phyloP scores from a whole-genome alignment of 2,888 invertebrate species.

The Petrophora chlorosata region DNA sequence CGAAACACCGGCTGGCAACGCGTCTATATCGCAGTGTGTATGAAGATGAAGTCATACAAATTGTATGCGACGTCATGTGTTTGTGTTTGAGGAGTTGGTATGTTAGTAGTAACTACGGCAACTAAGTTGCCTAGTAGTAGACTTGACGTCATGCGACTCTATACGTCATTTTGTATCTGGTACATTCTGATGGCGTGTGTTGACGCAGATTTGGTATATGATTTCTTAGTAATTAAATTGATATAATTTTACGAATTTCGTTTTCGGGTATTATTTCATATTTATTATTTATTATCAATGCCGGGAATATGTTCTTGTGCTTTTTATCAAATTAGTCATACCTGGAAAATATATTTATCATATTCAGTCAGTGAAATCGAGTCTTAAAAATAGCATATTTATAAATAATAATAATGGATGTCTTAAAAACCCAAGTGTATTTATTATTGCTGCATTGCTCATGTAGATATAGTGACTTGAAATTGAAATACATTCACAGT shows the following conservation, averaged over 20 bases:
- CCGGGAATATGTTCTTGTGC: too few species aligned
- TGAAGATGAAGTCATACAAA: neutral
- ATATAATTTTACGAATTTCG: too few species aligned
- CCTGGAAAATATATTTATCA: too few species aligned
- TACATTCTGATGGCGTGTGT: neutral
- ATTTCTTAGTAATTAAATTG: too few species aligned
- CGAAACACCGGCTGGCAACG: neutral
- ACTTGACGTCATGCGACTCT: neutral
- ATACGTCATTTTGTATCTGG: neutral
- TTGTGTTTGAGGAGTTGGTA: neutral
- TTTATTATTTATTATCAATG: too few species aligned
- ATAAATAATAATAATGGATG: too few species aligned
- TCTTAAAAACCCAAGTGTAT: too few species aligned
- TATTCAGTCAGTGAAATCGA: too few species aligned
- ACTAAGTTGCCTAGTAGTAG: conserved; percentile 5
- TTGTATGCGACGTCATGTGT: neutral
- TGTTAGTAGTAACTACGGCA: neutral
- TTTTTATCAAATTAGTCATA: too few species aligned
- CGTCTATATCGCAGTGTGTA: conserved; percentile 5
- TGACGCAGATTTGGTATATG: too few species aligned
- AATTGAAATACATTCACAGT: conserved; percentile 11
- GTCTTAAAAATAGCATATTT: too few species aligned
- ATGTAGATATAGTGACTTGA: neutral
- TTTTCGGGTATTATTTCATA: neutral
- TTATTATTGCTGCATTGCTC: too few species aligned